A percentile compares a stretch with the other conserved stretches of the same genome.
Evolutionary conservation across 2,888 invertebrate species (phyloP).

Genomic region (Mechanitis messenoides): DNA sequence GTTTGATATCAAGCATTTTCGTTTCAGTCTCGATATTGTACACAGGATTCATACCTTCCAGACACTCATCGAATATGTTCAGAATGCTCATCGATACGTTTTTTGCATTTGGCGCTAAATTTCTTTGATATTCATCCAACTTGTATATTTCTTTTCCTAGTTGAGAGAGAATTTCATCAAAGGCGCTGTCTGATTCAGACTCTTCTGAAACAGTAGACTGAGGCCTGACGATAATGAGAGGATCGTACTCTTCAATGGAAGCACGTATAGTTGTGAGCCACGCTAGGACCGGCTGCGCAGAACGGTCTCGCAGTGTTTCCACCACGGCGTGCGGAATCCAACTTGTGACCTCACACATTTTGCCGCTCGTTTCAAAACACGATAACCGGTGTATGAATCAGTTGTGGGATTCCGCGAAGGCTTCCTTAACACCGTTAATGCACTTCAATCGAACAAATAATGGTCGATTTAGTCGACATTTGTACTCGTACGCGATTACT

Average conservation of each 20-base stretch:
- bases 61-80: slow-evolving; percentile 69
- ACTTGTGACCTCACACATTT: slow-evolving; percentile 67
- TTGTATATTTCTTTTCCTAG: slow-evolving; percentile 70
- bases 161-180: slow-evolving; percentile 69
- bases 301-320: slow-evolving; percentile 60
- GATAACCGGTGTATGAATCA: slow-evolving; percentile 75
- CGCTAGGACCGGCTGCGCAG: slow-evolving; percentile 59
- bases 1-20: slow-evolving; percentile 26
- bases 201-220: slow-evolving; percentile 38
- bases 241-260: slow-evolving; percentile 68
- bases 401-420: slow-evolving; percentile 65
- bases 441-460: slow-evolving; percentile 34
- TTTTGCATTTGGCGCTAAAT: slow-evolving; percentile 48
- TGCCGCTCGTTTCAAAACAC: slow-evolving; percentile 45
- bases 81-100: slow-evolving; percentile 65
- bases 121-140: slow-evolving; percentile 64
- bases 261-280: slow-evolving; percentile 63
- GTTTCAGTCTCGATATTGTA: slow-evolving; percentile 27
- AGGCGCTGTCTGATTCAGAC: slow-evolving; percentile 54
- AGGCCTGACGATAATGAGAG: slow-evolving; percentile 48
- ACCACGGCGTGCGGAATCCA: slow-evolving; percentile 72
- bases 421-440: slow-evolving; percentile 43
- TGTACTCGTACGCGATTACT: slow-evolving; percentile 66
- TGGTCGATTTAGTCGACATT: slow-evolving; percentile 52
- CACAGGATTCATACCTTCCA: slow-evolving; percentile 51